Base-by-base conservation (phyloP, 2,113 vertebrate species). In the Colossoma macropomum region DNA sequence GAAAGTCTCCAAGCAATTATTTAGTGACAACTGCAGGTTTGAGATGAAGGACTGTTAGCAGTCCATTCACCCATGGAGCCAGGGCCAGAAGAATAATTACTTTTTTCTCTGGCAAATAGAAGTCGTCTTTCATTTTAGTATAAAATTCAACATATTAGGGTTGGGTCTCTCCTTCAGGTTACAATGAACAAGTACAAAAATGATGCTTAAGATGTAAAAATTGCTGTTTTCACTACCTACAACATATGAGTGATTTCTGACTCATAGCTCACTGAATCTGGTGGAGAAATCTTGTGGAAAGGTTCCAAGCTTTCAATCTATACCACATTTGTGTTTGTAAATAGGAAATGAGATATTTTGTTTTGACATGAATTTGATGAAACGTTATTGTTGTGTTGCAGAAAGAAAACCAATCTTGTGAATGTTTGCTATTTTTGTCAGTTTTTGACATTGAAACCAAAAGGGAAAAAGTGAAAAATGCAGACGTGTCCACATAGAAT, bases 1-100 rank as follows among this genome's bases (percentile, higher is more conserved):
- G 85, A 84, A 83, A 62, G 69, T 84, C 74, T 81, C 85, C 81
- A 86, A 86, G 85, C 85, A 86, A 86, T 86, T 86, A 86, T 86
- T 86, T 86, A 84, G 85, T 86, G 85, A 86, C 85, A 86, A 80
- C 72, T 75, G 74, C 78, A 71, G 81, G 73, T 77, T 86, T 80
- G 73, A 86, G 69, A 77, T 80, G 85, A 84, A 71, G 81, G 48
- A 73, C 77, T 77, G 82, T 84, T 81, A 81, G 80, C 77, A 74
- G 77, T 84, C 79, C 82, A 28, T 63, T 66, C 78, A 71, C 81
- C 77, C 81, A 80, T 60, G 59, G 73, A 70, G 60, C 79, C 9
- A 50, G 38, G 59, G 75, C 77, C 74, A 66, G 48, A 59, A 77
- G 77, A 83, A 78, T 83, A 86, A 86, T 86, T 77, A 80, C 72